Base-by-base conservation (phyloP, 2,797 vertebrate species). In the Babyrousa celebensis region DNA sequence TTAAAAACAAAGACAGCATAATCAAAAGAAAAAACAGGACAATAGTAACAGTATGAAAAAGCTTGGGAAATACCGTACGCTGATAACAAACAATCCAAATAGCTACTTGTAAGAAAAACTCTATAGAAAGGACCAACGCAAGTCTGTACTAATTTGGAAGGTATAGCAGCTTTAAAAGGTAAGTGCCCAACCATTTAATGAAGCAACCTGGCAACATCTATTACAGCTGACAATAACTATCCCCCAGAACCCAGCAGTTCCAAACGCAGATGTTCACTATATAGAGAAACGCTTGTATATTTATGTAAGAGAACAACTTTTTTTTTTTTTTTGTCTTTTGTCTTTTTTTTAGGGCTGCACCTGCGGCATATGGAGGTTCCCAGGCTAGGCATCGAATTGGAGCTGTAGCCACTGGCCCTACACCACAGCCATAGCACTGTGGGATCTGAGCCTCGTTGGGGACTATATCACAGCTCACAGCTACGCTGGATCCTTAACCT, bases 1-100 rank as follows among this genome's bases (percentile, higher is more conserved):
- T 17, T 90, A 0, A 18, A 96, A 72, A 97, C 36, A 56, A 85
- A 92, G 77, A 96, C 68, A 89, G 20, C 43, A 85, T 62, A 95
- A 83, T 75, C 58, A 94, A 85, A 88, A 94, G 32, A 75, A 85
- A 88, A 48, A 80, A 48, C 2, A 86, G 32, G 78, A 77, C 29
- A 80, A 52, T n/a, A 85, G 40, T 21, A 72, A 87, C 36, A 54
- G 23, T 80, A 62, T 58, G 62, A 85, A 85, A 93, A 91, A 48
- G 32, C 63, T 20, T 75, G 6, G 18, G n/a, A 78, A 94, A 86
- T 25, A 54, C 29, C 36, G n/a, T 79, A 79, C 54, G 89, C 62
- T 87, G 48, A 95, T 72, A 92, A 32, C 89, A 65, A 96, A 91
- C 89, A 74, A 71, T 84, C 7, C 23, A 82, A 78, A 48, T 25